These are phyloP conservation scores for Eublepharis macularius DNA, from an alignment of 2,113 vertebrate genomes.

Conservation along the genomic window DNA sequence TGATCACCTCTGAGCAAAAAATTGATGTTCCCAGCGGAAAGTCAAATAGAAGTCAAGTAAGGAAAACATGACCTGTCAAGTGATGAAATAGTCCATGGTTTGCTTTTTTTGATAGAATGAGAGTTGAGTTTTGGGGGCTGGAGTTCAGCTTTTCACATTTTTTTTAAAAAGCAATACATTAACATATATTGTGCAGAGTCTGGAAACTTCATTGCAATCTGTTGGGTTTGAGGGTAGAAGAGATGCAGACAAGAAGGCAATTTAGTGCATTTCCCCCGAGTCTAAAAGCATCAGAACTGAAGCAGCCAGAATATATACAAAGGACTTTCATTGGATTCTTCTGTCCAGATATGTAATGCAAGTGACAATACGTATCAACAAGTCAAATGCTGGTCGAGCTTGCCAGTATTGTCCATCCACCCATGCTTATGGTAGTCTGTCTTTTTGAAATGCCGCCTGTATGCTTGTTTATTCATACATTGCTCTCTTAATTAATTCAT, in stretches of 20 bases:
- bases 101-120: not conserved
- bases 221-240: too few species aligned
- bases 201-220: too few species aligned
- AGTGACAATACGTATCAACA: not conserved
- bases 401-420: too few species aligned
- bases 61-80: not conserved
- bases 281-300: too few species aligned
- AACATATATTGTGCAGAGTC: too few species aligned
- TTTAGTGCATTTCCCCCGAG: not conserved
- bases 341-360: not conserved
- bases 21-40: not conserved
- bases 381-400: not conserved
- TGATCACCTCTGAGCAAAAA: not conserved
- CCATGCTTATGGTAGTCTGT: not conserved
- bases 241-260: too few species aligned
- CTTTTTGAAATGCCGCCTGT: not conserved
- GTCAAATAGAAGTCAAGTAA: slow-evolving; percentile 13
- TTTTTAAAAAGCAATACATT: not conserved
- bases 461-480: not conserved
- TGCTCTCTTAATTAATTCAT: not conserved
- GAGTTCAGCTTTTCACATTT: not conserved
- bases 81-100: not conserved
- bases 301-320: not conserved
- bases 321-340: not conserved
- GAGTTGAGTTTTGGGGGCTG: not conserved